These are phyloP conservation scores for Hydrocynus forskahlii DNA, from an alignment of 2,797 vertebrate species.

Conservation along the genomic window DNA sequence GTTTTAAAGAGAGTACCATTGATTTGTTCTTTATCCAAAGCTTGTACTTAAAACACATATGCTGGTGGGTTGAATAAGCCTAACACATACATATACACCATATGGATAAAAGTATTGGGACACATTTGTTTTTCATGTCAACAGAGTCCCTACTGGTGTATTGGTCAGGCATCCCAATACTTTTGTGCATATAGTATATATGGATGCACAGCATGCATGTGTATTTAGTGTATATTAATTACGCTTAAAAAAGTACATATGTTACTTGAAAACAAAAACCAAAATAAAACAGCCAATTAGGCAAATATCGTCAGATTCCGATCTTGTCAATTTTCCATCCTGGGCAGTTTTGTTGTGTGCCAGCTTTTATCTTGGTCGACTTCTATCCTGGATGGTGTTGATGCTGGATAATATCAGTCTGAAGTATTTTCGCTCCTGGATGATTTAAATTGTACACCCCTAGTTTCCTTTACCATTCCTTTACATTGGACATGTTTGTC, in stretches of 20 bases:
- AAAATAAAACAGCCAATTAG: too few species aligned
- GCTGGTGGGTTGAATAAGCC: neutral
- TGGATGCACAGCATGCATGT: neutral
- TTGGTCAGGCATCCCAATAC: too few species aligned
- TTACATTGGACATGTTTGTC: neutral
- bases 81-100: neutral
- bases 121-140: too few species aligned
- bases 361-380: neutral
- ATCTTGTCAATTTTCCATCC: neutral
- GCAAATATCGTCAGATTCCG: too few species aligned
- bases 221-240: neutral
- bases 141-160: too few species aligned
- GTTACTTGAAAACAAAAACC: too few species aligned
- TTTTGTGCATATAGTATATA: too few species aligned
- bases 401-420: neutral
- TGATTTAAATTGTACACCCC: neutral
- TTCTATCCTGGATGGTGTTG: neutral
- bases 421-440: neutral
- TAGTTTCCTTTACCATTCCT: neutral
- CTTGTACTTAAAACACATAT: neutral
- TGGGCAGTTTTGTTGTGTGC: neutral
- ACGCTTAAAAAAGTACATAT: too few species aligned
- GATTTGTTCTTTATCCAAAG: neutral
- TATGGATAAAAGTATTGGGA: too few species aligned
- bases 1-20: neutral